phyloP scores from a whole-genome alignment of 2,797 vertebrate genomes.

The Cichlasoma orientale region DNA sequence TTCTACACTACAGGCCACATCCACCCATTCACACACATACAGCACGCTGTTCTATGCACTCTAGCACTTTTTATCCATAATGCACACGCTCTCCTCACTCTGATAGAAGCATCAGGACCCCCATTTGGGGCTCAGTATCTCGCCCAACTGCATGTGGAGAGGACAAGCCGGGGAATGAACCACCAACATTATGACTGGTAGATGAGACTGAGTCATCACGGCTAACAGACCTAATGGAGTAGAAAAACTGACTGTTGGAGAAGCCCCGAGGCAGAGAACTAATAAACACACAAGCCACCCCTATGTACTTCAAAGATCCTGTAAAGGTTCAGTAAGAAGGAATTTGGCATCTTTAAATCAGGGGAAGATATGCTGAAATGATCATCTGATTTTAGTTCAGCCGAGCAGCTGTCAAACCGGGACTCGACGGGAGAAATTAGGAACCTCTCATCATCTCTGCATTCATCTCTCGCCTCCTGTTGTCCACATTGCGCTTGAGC shows the following conservation, averaged over 20 bases:
- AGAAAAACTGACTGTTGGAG: not conserved
- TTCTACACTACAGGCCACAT: not conserved
- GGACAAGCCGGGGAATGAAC: not conserved
- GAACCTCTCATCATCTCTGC: not conserved
- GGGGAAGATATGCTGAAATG: not conserved
- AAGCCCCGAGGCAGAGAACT: not conserved
- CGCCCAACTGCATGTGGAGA: not conserved
- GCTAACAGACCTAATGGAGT: not conserved
- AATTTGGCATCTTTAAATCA: not conserved
- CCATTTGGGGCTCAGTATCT: not conserved
- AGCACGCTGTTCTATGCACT: not conserved
- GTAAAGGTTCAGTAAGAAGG: not conserved
- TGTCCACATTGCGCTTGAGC: not conserved
- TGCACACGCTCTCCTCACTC: not conserved
- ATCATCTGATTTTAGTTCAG: conserved; percentile 17
- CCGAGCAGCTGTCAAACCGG: conserved; percentile 15
- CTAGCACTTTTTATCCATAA: not conserved
- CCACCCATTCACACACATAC: not conserved
- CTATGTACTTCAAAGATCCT: no score
- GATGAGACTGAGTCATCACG: not conserved
- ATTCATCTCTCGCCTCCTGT: not conserved
- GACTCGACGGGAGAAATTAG: not conserved
- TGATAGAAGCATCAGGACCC: not conserved
- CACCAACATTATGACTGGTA: not conserved
- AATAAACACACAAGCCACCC: no score